Evolutionary conservation across 2,113 vertebrate genomes (phyloP).

Genomic region (Neodontobutis hainanensis): DNA sequence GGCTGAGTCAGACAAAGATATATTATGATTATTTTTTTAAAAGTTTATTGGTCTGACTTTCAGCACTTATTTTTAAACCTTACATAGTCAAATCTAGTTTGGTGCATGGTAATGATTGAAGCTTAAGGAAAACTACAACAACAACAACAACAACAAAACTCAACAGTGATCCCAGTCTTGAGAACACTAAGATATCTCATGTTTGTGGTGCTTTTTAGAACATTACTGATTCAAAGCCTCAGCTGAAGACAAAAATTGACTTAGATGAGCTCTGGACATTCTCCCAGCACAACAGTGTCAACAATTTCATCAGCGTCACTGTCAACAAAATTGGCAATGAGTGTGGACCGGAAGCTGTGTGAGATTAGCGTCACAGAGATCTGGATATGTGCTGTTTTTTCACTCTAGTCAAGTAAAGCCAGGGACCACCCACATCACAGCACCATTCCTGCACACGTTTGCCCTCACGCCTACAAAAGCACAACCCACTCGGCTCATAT

Average conservation of each 20-base stretch:
- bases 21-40: neutral
- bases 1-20: constrained; percentile 12
- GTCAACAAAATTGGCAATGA: constrained; percentile 8
- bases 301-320: neutral
- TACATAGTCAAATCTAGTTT: too few relatives aligned
- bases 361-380: constrained; percentile 36
- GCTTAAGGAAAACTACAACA: constrained; percentile 8
- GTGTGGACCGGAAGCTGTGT: constrained; percentile 40
- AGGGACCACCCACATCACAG: constrained; percentile 53
- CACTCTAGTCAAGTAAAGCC: constrained; percentile 32
- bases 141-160: constrained; percentile 4
- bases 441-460: constrained; percentile 13
- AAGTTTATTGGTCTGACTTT: too few relatives aligned
- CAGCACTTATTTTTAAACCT: too few relatives aligned
- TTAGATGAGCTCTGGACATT: too few relatives aligned
- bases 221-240: neutral
- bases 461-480: constrained; percentile 22
- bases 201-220: neutral
- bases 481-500: constrained; percentile 23
- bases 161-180: too few relatives aligned
- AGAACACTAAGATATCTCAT: too few relatives aligned
- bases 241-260: neutral
- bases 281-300: neutral
- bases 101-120: too few relatives aligned
- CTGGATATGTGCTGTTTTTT: constrained; percentile 5